These are phyloP conservation scores for Oryzias curvinotus DNA, from an alignment of 2,113 vertebrate genomes.

Conservation along the genomic window DNA sequence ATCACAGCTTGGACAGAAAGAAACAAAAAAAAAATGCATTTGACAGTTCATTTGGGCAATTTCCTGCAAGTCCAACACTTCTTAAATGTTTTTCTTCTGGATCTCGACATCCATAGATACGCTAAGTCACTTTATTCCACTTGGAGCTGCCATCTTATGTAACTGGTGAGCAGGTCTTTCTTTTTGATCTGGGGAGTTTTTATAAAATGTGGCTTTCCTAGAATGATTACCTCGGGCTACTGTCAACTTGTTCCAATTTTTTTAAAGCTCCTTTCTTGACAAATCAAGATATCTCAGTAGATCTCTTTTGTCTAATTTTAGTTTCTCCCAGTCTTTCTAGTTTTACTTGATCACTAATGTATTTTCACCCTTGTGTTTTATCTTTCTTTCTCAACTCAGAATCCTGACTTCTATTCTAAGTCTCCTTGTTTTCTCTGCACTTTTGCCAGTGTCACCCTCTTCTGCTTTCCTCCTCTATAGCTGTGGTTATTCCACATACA, in stretches of 20 bases:
- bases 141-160: constrained; percentile 21
- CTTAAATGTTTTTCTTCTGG: constrained; percentile 8
- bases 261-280: constrained; percentile 35
- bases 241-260: constrained; percentile 49
- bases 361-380: neutral
- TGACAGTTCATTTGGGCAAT: constrained; percentile 26
- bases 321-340: constrained; percentile 1
- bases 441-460: neutral
- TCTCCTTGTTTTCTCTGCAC: neutral
- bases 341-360: constrained; percentile 1
- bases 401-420: neutral
- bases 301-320: constrained; percentile 19
- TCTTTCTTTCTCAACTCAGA: neutral
- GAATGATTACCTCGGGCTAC: constrained; percentile 41
- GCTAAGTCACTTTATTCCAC: constrained; percentile 4
- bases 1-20: neutral
- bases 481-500: neutral
- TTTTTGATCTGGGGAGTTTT: constrained; percentile 12
- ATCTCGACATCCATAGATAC: constrained; percentile 15
- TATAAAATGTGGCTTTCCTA: constrained; percentile 13
- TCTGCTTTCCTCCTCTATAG: neutral
- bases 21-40: constrained; percentile 3
- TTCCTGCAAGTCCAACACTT: constrained; percentile 26
- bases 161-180: constrained; percentile 35
- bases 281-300: constrained; percentile 38